Evolutionary conservation across 2,113 vertebrate genomes (phyloP).

Genomic region (Passerina amoena): DNA sequence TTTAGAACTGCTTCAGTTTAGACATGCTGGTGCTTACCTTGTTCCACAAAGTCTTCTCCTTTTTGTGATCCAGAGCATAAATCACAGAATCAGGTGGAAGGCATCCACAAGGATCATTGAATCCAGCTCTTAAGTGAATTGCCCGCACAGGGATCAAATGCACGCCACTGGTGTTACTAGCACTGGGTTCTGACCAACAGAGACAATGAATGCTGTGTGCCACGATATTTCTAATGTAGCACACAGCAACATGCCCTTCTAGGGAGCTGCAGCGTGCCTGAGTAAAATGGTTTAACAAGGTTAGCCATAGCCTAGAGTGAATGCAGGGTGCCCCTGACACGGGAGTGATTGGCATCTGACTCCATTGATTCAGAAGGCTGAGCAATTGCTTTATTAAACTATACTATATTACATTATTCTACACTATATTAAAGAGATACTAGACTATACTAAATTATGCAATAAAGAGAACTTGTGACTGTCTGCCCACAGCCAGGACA

Average conservation of each 20-base stretch:
- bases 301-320: accelerated
- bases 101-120: not conserved
- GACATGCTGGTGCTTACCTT: not conserved
- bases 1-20: not conserved
- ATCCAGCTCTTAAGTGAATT: not conserved
- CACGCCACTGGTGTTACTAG: not conserved
- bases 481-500: too few species aligned
- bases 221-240: not conserved
- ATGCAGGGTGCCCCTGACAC: too few species aligned
- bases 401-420: too few species aligned
- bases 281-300: not conserved
- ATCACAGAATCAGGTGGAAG: not conserved
- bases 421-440: too few species aligned
- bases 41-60: not conserved
- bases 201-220: not conserved
- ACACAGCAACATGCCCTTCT: accelerated
- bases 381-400: too few species aligned
- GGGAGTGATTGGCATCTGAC: too few species aligned
- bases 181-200: not conserved
- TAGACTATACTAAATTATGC: too few species aligned
- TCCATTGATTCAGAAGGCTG: too few species aligned
- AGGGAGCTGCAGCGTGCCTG: not conserved
- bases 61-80: not conserved
- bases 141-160: accelerated
- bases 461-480: too few species aligned